phyloP scores from a whole-genome alignment of 2,888 invertebrate species.

The Vesta saturnalis region DNA sequence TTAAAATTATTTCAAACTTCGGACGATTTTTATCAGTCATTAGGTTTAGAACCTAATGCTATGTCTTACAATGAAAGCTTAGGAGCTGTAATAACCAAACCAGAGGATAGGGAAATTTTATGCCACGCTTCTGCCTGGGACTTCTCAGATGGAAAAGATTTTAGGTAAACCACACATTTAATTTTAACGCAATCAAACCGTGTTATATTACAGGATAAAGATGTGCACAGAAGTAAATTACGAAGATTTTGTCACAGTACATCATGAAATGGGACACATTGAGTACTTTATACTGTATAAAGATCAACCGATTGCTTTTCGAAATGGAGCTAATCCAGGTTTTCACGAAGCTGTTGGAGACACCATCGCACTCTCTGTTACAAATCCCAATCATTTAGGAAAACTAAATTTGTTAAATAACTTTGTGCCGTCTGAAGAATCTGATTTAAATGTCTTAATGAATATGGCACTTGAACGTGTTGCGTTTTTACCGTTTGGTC shows the following conservation, averaged over 20 bases:
- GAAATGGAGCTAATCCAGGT: constrained; percentile 67
- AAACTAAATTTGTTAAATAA: constrained; percentile 61
- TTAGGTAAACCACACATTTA: constrained; percentile 62
- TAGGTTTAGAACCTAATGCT: constrained; percentile 68
- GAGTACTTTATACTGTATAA: constrained; percentile 72
- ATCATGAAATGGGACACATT: constrained; percentile 79
- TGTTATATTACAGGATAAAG: constrained; percentile 16
- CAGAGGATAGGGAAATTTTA: constrained; percentile 66
- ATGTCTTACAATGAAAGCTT: constrained; percentile 66
- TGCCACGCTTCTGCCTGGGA: constrained; percentile 78
- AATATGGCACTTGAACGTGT: constrained; percentile 62
- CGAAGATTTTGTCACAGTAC: constrained; percentile 71
- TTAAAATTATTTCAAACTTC: constrained; percentile 68
- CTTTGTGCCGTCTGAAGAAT: constrained; percentile 56
- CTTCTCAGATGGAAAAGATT: constrained; percentile 72
- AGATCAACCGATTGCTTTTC: constrained; percentile 64
- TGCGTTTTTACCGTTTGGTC: constrained; percentile 67
- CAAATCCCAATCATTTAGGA: constrained; percentile 64
- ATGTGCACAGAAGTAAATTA: constrained; percentile 69
- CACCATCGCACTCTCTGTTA: constrained; percentile 68
- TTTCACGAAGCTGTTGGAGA: constrained; percentile 74
- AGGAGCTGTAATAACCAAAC: constrained; percentile 67
- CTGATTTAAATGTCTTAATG: constrained; percentile 63
- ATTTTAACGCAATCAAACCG: background rate
- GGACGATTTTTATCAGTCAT: constrained; percentile 69